Evolutionary conservation across 2,888 invertebrate species (phyloP), one percentile per base, ranked within the genome.

Genomic region (Hydroisotoma schaefferi): DNA sequence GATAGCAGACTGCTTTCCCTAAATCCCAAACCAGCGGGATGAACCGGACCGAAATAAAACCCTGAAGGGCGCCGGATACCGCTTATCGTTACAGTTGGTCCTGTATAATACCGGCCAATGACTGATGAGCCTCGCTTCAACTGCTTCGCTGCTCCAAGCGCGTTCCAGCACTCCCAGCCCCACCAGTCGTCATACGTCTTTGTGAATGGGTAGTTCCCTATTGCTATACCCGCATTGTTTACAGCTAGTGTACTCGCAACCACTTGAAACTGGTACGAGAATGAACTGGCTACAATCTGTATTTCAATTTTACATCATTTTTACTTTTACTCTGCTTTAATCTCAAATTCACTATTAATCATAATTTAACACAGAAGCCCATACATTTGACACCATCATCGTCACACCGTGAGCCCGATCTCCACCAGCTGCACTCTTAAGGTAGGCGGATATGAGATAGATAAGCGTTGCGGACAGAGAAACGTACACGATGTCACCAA

Each of bases 221-320:
- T 93, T 67, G 82, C 81, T 54, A 94, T 80, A 66, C 85, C 86
- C n/a, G 86, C 87, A 64, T 89, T 86, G 63, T 87, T 87, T 8
- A 94, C 88, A 61, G 88, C 85, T 90, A 94, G 93, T 74, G 94
- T 90, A 61, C 90, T 90, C 15, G 91, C 87, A 1, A 94, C 92
- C 62, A 97, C 88, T 76, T 88, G 85, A 76, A 94, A 85, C 22
- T 95, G 95, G 78, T 98, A 97, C 18, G 92, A 87, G 64, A 91
- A 75, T 57, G 90, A 87, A 65, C 88, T 85, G 60, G 90, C 88
- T 54, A 92, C 79, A 76, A 93, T 88, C 83, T 80, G 76, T 83
- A 78, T 70, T 20, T 33, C 5, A 33, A 29, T 20, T 37, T 4
- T 22, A 54, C 10, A 38, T 22, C 6, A 38, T 38, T n/a, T 38